phyloP scores from a whole-genome alignment of 2,113 vertebrate species.

The Platichthys stellatus region DNA sequence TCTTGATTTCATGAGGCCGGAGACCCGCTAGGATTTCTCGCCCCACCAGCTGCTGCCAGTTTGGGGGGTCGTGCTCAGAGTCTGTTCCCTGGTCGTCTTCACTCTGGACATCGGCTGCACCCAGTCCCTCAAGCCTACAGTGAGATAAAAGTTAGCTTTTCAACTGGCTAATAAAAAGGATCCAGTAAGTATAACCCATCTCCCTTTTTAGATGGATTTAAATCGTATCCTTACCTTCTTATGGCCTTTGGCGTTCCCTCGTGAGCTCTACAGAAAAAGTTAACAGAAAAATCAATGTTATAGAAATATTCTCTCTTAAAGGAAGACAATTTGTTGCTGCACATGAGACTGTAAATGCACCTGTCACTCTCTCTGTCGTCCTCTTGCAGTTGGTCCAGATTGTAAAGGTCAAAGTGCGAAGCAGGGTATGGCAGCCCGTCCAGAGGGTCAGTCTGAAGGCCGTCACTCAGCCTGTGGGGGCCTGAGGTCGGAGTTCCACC shows the following conservation, averaged over 20 bases:
- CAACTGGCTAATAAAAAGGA: not conserved
- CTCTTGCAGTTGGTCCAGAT: conserved; percentile 90
- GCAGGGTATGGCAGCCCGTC: conserved; percentile 84
- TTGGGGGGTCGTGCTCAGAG: conserved; percentile 91
- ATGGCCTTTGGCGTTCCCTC: conserved; percentile 78
- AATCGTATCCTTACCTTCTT: conserved; percentile 59
- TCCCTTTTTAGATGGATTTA: not conserved
- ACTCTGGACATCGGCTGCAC: conserved; percentile 88
- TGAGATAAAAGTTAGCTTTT: conserved; percentile 5
- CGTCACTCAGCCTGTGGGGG: conserved; percentile 83
- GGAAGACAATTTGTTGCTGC: not conserved
- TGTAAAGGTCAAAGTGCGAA: conserved; percentile 85
- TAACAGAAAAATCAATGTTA: not conserved
- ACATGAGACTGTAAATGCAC: conserved; percentile 68
- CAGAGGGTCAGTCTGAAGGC: conserved; percentile 80
- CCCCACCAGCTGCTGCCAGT: conserved; percentile 97
- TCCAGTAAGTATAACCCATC: not conserved
- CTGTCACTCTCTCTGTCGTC: conserved; percentile 93
- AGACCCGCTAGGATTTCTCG: conserved; percentile 89
- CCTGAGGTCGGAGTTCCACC: conserved; percentile 62
- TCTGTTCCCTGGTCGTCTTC: conserved; percentile 94
- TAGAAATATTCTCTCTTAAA: not conserved
- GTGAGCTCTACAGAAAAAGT: conserved; percentile 53
- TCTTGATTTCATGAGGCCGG: conserved; percentile 94
- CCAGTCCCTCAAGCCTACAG: conserved; percentile 86